Base-by-base conservation (phyloP, 2,888 invertebrate species). In the Lymantria dispar region DNA sequence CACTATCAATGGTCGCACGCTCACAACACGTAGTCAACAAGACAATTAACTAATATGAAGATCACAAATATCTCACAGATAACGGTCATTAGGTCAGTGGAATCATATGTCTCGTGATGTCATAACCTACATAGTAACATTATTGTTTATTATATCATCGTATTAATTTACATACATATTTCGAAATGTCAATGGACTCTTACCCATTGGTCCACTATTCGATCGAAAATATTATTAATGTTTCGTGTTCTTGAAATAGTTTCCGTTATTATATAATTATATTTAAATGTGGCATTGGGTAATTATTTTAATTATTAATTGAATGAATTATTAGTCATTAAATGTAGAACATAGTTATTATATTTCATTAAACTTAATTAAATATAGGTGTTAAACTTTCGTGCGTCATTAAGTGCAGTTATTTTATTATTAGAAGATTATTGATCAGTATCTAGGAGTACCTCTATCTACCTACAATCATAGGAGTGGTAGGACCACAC, bases 111-210 rank as follows among this genome's bases (percentile, higher is more conserved):
- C 15, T 14, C 14, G 40, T 14, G 38, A 14, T 40, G 38, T 40
- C 38, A 38, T 14, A 14, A 51, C 72, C 62, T 56, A 74, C 64
- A 68, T 66, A 54, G 52, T 43, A 50, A 59, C 37, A 66, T 51
- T 22, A 68, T 60, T 68, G 62, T 74, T 61, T 54, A 67, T 75
- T 74, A 75, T 71, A 60, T 75, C 62, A 74, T 61, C 58, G 57
- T 45, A 48, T 57, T 50, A 56, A 74, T 70, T 72, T 67, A 45
- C 63, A 66, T 68, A 22, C 63, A 66, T 68, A 68, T 64, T 61
- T 59, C 54, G 63, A 57, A 71, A 70, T 62, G 59, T 60, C 64
- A 62, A 45, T 47, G 50, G 53, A 49, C 50, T 40, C 60, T 62
- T 54, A 60, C 57, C 61, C 44, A 65, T 52, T 68, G 63, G 63